Conservation (phyloP, 1,140 invertebrate genomes). For the roundworm (Caenorhabditis elegans) region WBcel235 BX284604.4:4863501-4864000, state of each 20-base stretch:
- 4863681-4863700: not conserved
- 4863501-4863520: not conserved
- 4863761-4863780: not conserved
- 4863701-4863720: not conserved
- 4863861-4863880: not conserved
- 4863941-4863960: not conserved
- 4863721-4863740: constrained; percentile 1
- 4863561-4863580: not conserved
- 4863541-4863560: not conserved
- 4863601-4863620: not conserved
- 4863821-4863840: not conserved
- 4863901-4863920: not conserved
- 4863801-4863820: not conserved
- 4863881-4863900: not conserved
- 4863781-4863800: too few relatives aligned
- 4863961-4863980: not conserved
- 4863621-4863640: not conserved
- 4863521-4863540: not conserved
- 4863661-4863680: not conserved
- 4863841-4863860: not conserved
- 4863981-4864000: too few relatives aligned
- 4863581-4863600: not conserved
- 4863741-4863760: not conserved
- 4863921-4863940: not conserved
- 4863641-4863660: not conserved